Base-by-base conservation (phyloP, 2,888 invertebrate species). In the Ormyrus pomaceus region DNA sequence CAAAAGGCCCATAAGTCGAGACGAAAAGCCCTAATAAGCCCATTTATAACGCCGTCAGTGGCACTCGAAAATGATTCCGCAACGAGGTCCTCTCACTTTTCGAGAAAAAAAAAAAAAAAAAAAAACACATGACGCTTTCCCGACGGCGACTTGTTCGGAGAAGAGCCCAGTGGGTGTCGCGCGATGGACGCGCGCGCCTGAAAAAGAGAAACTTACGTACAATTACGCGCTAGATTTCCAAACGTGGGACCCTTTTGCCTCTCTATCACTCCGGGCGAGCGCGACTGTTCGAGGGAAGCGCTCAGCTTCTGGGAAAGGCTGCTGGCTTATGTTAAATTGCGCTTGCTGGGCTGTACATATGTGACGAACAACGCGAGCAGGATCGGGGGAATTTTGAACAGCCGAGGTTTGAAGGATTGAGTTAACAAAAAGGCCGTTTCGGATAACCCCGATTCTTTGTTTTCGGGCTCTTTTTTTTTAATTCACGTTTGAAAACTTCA, bases 181-280 rank as follows among this genome's bases (percentile, higher is more conserved):
- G 61, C 61, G 71, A 1, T 2, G 58, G 9, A 48, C 9, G n/a
- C n/a, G 84, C 81, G 81, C 84, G 83, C 53, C 48, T 11, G 50
- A 68, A 69, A 74, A 68, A 55, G 51, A 50, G 50, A 19, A 61
- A 68, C 71, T 70, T 73, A 66, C 34, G 34, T 50, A 48, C 51
- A 51, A 64, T 50, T 50, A 45, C 34, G 19, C 59, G 59, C 59
- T 34, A 71, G 71, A 71, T 71, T 71, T 71, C 45, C 59, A 19
- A 51, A 51, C 19, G 19, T 51, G 66, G 51, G 51, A 51, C 51
- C 8, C 51, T 19, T 5, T 13, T 66, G 19, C 19, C 13, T 66
- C 13, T 66, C 19, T 62, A 6, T 62, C 46, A 11, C 10, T 8
- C 13, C 10, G 5, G 8, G 19, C n/a, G 51, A 7, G n/a, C 10